These are phyloP conservation scores for Pseudochromis fuscus DNA, from an alignment of 2,797 vertebrate genomes.

Conservation along the genomic window DNA sequence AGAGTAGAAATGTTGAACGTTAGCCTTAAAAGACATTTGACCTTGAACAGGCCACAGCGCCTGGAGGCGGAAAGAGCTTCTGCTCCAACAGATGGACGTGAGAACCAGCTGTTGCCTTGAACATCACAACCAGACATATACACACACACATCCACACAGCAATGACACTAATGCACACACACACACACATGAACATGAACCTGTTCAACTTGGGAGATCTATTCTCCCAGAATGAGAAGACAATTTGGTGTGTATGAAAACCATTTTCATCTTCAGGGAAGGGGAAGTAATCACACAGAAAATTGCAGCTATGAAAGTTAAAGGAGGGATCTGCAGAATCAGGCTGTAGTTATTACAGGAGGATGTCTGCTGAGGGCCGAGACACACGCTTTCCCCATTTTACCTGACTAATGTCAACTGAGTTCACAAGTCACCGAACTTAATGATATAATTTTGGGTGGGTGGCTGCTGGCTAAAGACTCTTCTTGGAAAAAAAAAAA, in stretches of 20 bases:
- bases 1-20: conserved; percentile 9
- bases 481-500: conserved; percentile 52
- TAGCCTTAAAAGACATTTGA: conserved; percentile 48
- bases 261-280: conserved; percentile 62
- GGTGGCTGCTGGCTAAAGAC: conserved; percentile 27
- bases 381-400: conserved; percentile 43
- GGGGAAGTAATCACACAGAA: conserved; percentile 74
- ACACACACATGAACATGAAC: neutral
- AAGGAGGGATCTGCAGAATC: conserved; percentile 49
- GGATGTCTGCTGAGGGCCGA: conserved; percentile 37
- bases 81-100: conserved; percentile 45
- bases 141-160: neutral
- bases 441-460: conserved; percentile 56
- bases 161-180: neutral
- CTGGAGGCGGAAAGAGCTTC: conserved; percentile 27
- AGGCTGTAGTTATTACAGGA: conserved; percentile 55
- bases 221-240: conserved; percentile 8
- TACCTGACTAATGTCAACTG: conserved; percentile 48
- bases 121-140: neutral
- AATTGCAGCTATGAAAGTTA: conserved; percentile 57
- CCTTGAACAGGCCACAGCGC: conserved; percentile 19
- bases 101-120: conserved; percentile 57
- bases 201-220: conserved; percentile 24
- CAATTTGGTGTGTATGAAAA: conserved; percentile 62
- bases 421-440: conserved; percentile 43